Evolutionary conservation across 2,888 invertebrate species (phyloP).

Genomic region (Xestia xanthographa): DNA sequence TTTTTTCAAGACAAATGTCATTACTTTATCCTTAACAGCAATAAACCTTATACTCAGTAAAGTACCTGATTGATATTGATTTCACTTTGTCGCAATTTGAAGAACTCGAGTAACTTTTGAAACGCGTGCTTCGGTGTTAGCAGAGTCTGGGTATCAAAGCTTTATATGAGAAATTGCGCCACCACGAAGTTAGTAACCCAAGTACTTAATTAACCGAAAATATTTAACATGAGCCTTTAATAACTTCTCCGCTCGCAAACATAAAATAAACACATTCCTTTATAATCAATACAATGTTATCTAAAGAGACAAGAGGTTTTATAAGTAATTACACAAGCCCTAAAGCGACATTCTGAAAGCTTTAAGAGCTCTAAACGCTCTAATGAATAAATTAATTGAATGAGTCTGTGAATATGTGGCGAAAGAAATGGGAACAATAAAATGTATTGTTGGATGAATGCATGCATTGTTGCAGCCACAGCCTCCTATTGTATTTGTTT

Average conservation of each 20-base stretch:
- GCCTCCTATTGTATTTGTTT: constrained; percentile 73
- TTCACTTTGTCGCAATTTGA: not conserved
- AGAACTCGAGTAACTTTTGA: constrained; percentile 23
- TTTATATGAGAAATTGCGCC: constrained; percentile 11
- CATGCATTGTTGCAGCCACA: constrained; percentile 79
- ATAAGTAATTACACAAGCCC: constrained; percentile 38
- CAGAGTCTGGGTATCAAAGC: not conserved
- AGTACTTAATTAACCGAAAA: constrained; percentile 12
- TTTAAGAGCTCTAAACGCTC: constrained; percentile 51
- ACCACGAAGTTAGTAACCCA: not conserved
- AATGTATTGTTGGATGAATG: constrained; percentile 74
- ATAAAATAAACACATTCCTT: constrained; percentile 21
- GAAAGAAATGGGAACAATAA: constrained; percentile 66
- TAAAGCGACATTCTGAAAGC: constrained; percentile 35
- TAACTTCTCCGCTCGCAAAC: not conserved
- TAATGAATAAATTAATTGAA: constrained; percentile 71
- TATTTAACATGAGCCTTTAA: constrained; percentile 3
- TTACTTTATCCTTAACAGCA: not conserved
- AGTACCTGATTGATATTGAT: constrained; percentile 13
- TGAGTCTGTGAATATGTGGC: constrained; percentile 63
- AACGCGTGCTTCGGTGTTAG: no score
- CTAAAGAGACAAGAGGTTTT: constrained; percentile 33
- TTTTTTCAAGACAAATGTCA: no score
- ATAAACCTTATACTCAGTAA: not conserved
- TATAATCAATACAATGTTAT: constrained; percentile 33